Evolutionary conservation across 1,140 invertebrate species (phyloP), one percentile per base, ranked within the genome.

Genomic region (Semibalanus balanoides): DNA sequence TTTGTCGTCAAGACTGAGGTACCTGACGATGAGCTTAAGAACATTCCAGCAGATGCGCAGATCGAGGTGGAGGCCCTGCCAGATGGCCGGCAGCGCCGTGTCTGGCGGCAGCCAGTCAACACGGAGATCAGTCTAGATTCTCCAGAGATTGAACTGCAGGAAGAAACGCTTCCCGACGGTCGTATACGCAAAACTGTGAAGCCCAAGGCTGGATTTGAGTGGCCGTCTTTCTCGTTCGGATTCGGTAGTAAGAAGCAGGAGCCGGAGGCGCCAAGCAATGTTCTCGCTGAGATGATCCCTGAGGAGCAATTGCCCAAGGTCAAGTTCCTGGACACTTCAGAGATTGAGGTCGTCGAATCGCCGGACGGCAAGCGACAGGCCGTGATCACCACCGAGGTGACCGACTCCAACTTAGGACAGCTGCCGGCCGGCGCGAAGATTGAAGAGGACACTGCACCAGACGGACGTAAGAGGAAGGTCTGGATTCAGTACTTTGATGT

Each of bases 401-500:
- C 11, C 22, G 51, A 64, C 11, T 64, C 51, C 1, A 64, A 64
- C 51, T 3, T 64, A 1, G 51, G 22, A 14, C 11, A 64, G 51
- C 51, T 64, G 11, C 51, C 51, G 22, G 51, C 51, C 22, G 51
- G 51, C 51, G 51, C 51, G 14, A 64, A 64, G 22, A 25, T 64
- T 25, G 14, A 64, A 25, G 51, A 64, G 3, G 51, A 64, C 14
- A 64, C 51, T 3, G 22, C 22, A 25, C 51, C 51, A 7, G 51
- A 64, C 22, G 51, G 51, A 14, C 51, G 51, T 1, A 64, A 64
- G 22, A 14, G 70, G 3, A 28, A 27, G 29, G 29, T 72, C 11
- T 72, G 70, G 70, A 29, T 17, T 11, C 70, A 72, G 28, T 72
- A 29, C 70, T 72, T 72, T 72, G 70, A 72, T 27, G 70, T 72